Percentiles rank a stretch among this genome's conserved stretches.
These are phyloP conservation scores for Glyphotaelius pellucidus DNA, from an alignment of 2,888 invertebrate species.

Conservation along the genomic window DNA sequence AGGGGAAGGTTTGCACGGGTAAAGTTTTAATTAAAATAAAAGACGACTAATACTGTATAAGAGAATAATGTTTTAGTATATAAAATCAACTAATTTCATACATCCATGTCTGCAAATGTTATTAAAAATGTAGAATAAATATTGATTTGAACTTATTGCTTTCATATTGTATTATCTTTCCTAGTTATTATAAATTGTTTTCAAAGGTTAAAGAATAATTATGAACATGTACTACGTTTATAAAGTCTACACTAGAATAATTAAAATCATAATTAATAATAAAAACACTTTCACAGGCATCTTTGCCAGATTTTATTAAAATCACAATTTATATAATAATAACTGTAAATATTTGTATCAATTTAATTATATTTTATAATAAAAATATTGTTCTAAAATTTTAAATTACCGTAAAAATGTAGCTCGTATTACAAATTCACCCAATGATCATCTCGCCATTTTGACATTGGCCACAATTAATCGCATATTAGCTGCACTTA, in stretches of 20 bases:
- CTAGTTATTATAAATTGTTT: constrained; percentile 48
- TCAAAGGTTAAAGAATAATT: constrained; percentile 47
- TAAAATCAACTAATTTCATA: constrained; percentile 52
- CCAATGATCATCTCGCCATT: constrained; percentile 54
- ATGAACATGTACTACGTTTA: constrained; percentile 39
- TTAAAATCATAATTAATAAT: constrained; percentile 57
- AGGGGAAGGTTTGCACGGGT: constrained; percentile 78
- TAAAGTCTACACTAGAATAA: constrained; percentile 47
- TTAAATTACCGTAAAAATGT: constrained; percentile 55
- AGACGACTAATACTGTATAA: constrained; percentile 60
- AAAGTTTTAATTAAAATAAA: constrained; percentile 77
- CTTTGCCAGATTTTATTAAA: constrained; percentile 56
- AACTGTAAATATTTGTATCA: constrained; percentile 60
- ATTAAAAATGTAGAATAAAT: constrained; percentile 57
- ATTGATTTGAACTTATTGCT: constrained; percentile 59
- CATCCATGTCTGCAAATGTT: constrained; percentile 53
- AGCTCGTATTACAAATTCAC: constrained; percentile 51
- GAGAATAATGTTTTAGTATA: constrained; percentile 54
- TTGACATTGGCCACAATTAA: constrained; percentile 56
- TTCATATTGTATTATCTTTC: constrained; percentile 48
- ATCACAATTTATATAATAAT: constrained; percentile 58
- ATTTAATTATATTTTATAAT: constrained; percentile 53
- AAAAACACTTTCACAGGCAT: constrained; percentile 51
- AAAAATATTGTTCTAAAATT: constrained; percentile 61
- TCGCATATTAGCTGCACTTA: constrained; percentile 64